Base-by-base conservation (phyloP, 2,797 vertebrate genomes). In the Sebastes taczanowskii region DNA sequence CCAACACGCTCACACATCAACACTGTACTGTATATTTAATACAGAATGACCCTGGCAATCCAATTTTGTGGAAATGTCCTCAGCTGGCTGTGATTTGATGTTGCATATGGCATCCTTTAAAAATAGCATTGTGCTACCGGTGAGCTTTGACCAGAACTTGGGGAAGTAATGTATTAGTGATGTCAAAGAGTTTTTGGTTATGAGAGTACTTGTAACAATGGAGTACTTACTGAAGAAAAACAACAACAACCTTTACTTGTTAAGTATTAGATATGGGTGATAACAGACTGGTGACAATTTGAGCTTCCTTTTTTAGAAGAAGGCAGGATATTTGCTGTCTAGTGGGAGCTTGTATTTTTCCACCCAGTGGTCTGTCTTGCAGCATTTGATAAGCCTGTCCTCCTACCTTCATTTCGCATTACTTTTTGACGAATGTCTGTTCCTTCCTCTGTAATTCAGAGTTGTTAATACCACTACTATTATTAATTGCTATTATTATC, bases 381-480 rank as follows among this genome's bases (percentile, higher is more conserved):
- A 88, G 88, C 88, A 86, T 95, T 94, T 92, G 90, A 94, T 90
- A 86, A 92, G 86, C 91, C 92, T 91, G 86, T 92, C 81, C 74
- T 82, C 81, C 81, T 77, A 74, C 88, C 82, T 92, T 90, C 76
- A 92, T 93, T 89, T 94, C 86, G 90, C 81, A 79, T 92, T 83
- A 82, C 87, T 91, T 95, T 95, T 93, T 92, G 90, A 94, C 89
- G 4, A 94, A 94, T 92, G 93, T 95, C 90, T 91, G 89, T 94
- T 92, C 83, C 86, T 91, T 87, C 89, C 91, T 95, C 92, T 94
- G 91, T 91, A 86, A 90, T 87, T 91, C 91, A 91, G 91, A 94
- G 92, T 92, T 95, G 93, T 95, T 94, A 90, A 94, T 94, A 93
- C 89, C 90, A 94, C 92, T 93, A 92, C 88, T 95, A 92, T 92